phyloP scores from a whole-genome alignment of 2,888 invertebrate genomes.

The Branchellion lobata region DNA sequence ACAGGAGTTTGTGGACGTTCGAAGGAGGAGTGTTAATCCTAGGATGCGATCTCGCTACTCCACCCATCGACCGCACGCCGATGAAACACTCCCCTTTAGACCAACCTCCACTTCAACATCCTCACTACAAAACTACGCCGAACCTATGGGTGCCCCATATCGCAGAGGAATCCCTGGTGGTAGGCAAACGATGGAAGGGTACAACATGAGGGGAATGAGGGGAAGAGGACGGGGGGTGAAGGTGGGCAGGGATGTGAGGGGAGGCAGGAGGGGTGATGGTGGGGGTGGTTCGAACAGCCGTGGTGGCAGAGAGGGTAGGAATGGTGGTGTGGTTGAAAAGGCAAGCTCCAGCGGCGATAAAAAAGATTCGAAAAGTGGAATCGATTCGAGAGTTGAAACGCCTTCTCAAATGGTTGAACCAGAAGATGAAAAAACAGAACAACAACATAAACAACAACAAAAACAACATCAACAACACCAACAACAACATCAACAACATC shows the following conservation, averaged over 20 bases:
- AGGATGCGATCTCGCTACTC: background rate
- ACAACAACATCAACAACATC: no score
- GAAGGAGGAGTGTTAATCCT: background rate
- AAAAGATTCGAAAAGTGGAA: background rate
- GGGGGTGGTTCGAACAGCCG: background rate
- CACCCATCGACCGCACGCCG: background rate
- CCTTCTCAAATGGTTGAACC: no score
- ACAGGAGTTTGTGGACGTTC: background rate
- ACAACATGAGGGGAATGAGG: background rate
- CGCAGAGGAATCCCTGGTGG: background rate
- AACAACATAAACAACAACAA: no score
- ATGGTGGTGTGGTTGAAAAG: background rate
- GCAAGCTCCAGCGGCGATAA: no score
- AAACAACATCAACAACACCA: no score
- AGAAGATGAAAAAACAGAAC: no score
- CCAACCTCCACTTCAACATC: background rate
- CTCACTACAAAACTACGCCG: background rate
- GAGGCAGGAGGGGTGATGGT: constrained; percentile 15
- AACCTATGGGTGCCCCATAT: background rate
- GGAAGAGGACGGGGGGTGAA: background rate
- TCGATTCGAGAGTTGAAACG: no score
- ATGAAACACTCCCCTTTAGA: background rate
- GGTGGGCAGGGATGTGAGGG: background rate
- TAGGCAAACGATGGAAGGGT: background rate
- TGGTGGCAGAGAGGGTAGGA: background rate